These are phyloP conservation scores for Lasioglossum albipes DNA, from an alignment of 1,140 invertebrate genomes.

Conservation along the genomic window DNA sequence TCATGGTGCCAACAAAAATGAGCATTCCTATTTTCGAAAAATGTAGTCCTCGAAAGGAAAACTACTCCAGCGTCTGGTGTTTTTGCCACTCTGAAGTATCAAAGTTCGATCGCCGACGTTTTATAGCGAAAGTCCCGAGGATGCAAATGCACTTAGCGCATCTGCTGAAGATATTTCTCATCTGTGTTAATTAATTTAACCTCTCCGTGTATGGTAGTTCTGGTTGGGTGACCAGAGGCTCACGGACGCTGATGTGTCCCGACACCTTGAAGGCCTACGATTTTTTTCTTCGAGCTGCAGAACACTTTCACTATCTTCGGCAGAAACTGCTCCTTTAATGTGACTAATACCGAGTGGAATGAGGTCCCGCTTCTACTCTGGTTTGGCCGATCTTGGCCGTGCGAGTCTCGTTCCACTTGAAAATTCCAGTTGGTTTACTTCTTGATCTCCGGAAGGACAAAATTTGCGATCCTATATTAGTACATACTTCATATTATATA, in stretches of 20 bases:
- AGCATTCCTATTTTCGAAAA: too few relatives aligned
- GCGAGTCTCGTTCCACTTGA: neutral
- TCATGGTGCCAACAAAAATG: too few relatives aligned
- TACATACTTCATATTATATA: too few relatives aligned
- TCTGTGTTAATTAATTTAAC: slow-evolving; percentile 1
- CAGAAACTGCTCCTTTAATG: neutral
- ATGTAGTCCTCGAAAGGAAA: too few relatives aligned
- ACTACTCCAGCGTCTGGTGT: too few relatives aligned
- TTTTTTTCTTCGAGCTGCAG: neutral
- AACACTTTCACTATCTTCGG: slow-evolving; percentile 10
- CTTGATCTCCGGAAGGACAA: neutral
- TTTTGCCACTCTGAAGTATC: too few relatives aligned
- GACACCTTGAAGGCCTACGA: neutral
- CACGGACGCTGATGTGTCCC: neutral
- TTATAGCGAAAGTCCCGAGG: neutral
- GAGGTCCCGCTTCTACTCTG: neutral
- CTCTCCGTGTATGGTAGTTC: neutral
- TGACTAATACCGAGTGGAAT: slow-evolving; percentile 5
- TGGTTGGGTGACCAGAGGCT: neutral
- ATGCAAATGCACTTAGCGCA: neutral
- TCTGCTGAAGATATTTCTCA: neutral
- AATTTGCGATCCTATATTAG: too few relatives aligned
- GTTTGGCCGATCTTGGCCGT: neutral
- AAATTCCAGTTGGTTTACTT: neutral
- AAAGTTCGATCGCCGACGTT: neutral